Evolutionary conservation across 2,113 vertebrate species (phyloP), one percentile per base, ranked within the genome.

Genomic region (Tinamus guttatus): DNA sequence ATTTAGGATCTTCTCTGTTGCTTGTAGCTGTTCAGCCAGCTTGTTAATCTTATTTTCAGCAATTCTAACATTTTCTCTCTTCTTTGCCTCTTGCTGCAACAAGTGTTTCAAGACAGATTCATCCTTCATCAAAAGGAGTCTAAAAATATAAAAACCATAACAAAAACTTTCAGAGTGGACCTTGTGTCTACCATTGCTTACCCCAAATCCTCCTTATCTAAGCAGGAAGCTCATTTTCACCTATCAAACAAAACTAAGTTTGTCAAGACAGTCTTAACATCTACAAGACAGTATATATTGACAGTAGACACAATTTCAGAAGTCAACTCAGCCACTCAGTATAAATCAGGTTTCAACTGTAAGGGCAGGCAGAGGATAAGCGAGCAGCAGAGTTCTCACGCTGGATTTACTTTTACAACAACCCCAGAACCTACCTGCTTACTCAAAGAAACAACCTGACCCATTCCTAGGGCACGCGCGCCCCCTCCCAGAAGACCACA

Each of bases 1-100:
- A 25, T 88, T 97, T 36, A 98, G 97, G 43, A 99, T 98, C 97
- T 99, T 99, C 96, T 99, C 99, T 0, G 99, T 98, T 36, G 99
- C 99, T 94, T 98, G 98, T 52, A 99, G 98, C 96, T 99, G 99
- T 85, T 99, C 99, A 27, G 98, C 98, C 59, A 99, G 98, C 84
- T 98, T 98, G 89, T 95, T 94, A 83, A 99, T 98, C 87, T 99
- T 99, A 60, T 98, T 97, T 97, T 99, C 99, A 9, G 99, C 98
- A 43, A 98, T 98, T 85, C 98, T 98, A 94, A 99, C 98, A 16
- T 98, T 98, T 94, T 99, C 99, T 34, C 98, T 98, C 95, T 99
- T 99, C 97, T 98, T 99, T 76, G 98, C 97, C 94, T 99, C 99
- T 98, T 99, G 99, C 47, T 99, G 98, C 49, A 99, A 94, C 32